Evolutionary conservation across 2,888 invertebrate genomes (phyloP).

Genomic region (Lasioglossum pauxillum): DNA sequence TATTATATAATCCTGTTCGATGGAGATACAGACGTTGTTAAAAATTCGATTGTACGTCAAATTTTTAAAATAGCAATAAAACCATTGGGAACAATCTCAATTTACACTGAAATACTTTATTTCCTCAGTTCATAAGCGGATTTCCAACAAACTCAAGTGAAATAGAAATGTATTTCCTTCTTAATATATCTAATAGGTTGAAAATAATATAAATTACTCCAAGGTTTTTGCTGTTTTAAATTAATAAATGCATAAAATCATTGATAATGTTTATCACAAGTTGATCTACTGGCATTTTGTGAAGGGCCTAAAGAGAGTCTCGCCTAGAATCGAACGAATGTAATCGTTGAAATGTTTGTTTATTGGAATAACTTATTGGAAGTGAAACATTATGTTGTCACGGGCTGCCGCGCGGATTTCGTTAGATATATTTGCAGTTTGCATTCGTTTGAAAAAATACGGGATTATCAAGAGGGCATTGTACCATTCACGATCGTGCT

Average conservation of each 20-base stretch:
- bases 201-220: too few relatives aligned
- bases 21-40: background rate
- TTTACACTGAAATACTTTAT: background rate
- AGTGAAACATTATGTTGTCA: background rate
- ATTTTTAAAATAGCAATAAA: background rate
- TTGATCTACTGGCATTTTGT: background rate
- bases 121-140: background rate
- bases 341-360: background rate
- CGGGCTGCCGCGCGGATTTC: background rate
- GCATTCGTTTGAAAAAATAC: background rate
- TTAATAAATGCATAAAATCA: too few relatives aligned
- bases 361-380: background rate
- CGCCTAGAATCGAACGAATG: background rate
- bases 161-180: too few relatives aligned
- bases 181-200: too few relatives aligned
- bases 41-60: background rate
- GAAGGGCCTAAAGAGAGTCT: background rate
- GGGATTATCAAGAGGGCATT: background rate
- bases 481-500: slow-evolving; percentile 8
- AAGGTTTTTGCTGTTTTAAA: too few relatives aligned
- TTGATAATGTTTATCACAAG: too few relatives aligned
- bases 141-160: too few relatives aligned
- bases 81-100: background rate
- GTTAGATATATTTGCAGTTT: background rate
- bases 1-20: background rate